Conservation (phyloP, 2,888 invertebrate species). For the Oxyteleia sp. region DNA sequence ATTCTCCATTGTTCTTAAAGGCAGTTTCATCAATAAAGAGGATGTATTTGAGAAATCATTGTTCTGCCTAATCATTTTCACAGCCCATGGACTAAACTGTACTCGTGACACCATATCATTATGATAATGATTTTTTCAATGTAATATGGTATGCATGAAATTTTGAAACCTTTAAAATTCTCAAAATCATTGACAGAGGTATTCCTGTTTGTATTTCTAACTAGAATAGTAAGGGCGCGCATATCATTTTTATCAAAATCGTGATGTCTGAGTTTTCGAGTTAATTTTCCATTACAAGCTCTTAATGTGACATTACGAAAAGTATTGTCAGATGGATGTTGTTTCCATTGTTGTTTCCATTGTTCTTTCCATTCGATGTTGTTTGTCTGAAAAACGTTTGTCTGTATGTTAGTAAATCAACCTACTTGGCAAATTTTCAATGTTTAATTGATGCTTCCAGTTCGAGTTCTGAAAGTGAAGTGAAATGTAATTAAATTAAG, state of each 20-base stretch:
- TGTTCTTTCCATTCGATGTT: too few species aligned
- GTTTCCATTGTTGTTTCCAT: too few species aligned
- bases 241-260: constrained; percentile 50
- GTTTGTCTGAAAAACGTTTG: too few species aligned
- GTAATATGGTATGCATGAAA: constrained; percentile 35
- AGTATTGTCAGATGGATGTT: not conserved
- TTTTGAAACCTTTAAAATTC: constrained; percentile 18
- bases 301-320: constrained; percentile 20
- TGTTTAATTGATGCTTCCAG: too few species aligned
- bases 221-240: constrained; percentile 37
- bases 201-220: constrained; percentile 46
- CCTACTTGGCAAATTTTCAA: too few species aligned
- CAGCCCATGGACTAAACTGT: constrained; percentile 24
- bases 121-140: constrained; percentile 7
- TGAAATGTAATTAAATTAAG: too few species aligned
- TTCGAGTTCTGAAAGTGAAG: too few species aligned
- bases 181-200: constrained; percentile 15
- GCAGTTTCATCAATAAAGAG: too few species aligned
- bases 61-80: constrained; percentile 9
- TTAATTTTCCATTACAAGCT: constrained; percentile 22
- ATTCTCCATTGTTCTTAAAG: not conserved
- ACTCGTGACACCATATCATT: constrained; percentile 1
- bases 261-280: constrained; percentile 25
- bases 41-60: too few species aligned
- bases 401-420: too few species aligned